Percentiles rank a stretch among this genome's conserved stretches.
These are phyloP conservation scores for Sula dactylatra DNA, from an alignment of 2,113 vertebrate species.

Conservation along the genomic window DNA sequence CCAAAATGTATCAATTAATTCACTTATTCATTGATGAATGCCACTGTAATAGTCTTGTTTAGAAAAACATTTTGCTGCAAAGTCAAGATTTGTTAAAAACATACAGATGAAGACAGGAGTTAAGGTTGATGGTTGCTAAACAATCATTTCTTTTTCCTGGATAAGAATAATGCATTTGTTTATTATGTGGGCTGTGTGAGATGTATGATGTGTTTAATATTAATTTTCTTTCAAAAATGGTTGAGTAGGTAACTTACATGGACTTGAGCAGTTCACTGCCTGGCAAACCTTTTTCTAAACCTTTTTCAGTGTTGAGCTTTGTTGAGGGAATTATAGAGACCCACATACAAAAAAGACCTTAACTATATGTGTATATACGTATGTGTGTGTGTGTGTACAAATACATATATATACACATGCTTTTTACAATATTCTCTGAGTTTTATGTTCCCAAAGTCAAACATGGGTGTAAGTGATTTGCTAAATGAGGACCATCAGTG, in stretches of 20 bases:
- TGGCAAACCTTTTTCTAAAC: neutral
- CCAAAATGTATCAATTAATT: neutral
- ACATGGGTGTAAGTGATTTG: neutral
- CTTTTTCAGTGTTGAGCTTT: neutral
- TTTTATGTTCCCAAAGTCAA: neutral
- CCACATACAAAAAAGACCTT: neutral
- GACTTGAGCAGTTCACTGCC: neutral
- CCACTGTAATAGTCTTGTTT: neutral
- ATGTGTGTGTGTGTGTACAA: neutral
- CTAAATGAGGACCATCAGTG: neutral
- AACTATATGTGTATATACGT: neutral
- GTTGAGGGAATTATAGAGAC: neutral
- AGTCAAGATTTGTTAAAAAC: neutral
- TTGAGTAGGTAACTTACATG: neutral
- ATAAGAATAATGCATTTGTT: neutral
- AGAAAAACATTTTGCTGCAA: neutral
- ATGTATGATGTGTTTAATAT: neutral
- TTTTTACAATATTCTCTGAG: neutral
- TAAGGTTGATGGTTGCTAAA: neutral
- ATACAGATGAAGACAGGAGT: neutral
- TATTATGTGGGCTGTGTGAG: neutral
- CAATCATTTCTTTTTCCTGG: neutral
- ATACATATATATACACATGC: fast-evolving
- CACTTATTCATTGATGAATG: neutral
- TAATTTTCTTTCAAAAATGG: neutral